Percentiles rank a stretch among this genome's conserved stretches.
Conservation (phyloP, 2,113 vertebrate species). For the Notechis scutatus region DNA sequence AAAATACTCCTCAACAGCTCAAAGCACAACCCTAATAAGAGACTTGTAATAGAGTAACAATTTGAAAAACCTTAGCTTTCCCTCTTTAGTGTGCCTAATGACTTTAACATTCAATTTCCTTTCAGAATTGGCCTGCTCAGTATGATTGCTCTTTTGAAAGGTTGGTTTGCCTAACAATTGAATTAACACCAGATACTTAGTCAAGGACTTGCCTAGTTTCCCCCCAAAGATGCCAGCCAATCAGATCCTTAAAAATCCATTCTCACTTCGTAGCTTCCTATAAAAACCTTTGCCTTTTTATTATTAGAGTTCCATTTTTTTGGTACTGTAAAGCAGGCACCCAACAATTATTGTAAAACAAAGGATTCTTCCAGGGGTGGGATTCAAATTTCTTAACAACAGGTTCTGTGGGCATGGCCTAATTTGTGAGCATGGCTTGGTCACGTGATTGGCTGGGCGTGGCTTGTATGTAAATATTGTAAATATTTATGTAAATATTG, state of each 20-base stretch:
- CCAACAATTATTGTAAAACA: neutral
- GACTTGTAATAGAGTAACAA: neutral
- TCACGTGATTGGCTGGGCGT: too few relatives aligned
- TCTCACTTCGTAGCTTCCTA: neutral
- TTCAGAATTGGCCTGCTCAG: neutral
- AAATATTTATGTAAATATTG: too few relatives aligned
- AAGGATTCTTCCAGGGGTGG: neutral
- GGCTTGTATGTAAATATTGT: too few relatives aligned
- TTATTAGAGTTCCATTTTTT: neutral
- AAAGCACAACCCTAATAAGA: neutral
- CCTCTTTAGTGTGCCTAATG: neutral
- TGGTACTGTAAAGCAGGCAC: neutral
- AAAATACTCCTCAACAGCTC: neutral
- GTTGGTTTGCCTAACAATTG: neutral
- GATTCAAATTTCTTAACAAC: too few relatives aligned
- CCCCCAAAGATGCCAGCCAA: neutral
- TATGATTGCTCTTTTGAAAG: neutral
- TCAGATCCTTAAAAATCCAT: neutral
- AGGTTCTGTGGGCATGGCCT: too few relatives aligned
- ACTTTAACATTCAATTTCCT: neutral
- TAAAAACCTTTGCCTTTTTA: neutral
- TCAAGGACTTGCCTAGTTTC: neutral
- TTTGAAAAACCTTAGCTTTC: neutral
- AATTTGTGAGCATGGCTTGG: too few relatives aligned
- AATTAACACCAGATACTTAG: neutral